phyloP scores from a whole-genome alignment of 2,797 vertebrate species.

The Enteromius paludinosus region DNA sequence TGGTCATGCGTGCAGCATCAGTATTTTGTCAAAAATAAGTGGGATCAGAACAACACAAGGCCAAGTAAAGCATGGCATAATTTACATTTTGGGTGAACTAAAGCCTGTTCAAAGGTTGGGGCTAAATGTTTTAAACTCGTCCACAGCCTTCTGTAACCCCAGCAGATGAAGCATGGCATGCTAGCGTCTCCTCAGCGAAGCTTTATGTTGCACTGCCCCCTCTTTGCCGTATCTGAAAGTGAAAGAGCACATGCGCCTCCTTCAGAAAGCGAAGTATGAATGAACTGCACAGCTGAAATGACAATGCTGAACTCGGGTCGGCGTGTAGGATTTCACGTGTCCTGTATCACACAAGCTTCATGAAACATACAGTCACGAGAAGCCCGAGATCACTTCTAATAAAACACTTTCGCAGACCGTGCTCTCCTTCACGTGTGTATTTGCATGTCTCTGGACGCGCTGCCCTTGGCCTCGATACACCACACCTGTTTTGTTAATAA shows the following conservation, averaged over 20 bases:
- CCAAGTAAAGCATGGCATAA: not conserved
- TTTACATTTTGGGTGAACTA: not conserved
- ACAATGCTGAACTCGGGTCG: constrained; percentile 58
- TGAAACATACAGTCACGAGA: constrained; percentile 70
- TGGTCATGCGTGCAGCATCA: not conserved
- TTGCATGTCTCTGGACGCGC: constrained; percentile 17
- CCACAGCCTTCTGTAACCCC: not conserved
- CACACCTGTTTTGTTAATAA: constrained; percentile 70
- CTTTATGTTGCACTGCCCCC: constrained; percentile 54
- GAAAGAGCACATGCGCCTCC: constrained; percentile 13
- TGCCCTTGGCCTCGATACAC: constrained; percentile 49
- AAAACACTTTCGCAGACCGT: not conserved
- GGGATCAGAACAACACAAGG: not conserved
- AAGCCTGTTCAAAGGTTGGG: not conserved
- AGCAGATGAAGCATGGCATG: not conserved
- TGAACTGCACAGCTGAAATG: constrained; percentile 79
- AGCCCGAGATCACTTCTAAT: constrained; percentile 4
- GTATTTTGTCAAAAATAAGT: not conserved
- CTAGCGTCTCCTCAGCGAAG: not conserved
- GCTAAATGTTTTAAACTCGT: not conserved
- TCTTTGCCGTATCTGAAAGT: constrained; percentile 62
- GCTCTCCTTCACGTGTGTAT: constrained; percentile 19
- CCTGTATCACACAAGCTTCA: constrained; percentile 60
- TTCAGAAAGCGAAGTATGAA: constrained; percentile 72
- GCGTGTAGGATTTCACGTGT: constrained; percentile 73